Evolutionary conservation across 1,140 invertebrate genomes (phyloP), one percentile per base, ranked within the genome.

Genomic region (Nixonia krombeini): DNA sequence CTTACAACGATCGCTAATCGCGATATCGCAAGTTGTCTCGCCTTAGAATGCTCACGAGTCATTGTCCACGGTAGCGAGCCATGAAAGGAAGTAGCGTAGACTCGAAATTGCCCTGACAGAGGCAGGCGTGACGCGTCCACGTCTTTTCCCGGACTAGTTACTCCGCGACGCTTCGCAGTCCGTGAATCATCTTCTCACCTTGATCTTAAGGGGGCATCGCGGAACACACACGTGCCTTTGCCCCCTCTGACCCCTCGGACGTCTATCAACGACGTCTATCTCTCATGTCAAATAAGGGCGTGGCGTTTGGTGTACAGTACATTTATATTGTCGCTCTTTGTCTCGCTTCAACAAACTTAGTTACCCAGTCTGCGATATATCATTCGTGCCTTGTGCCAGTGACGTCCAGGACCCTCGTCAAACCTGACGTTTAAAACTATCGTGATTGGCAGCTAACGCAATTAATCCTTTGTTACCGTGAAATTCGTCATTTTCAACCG

Each of bases 121-220:
- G 26, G 33, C 28, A n/a, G 4, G 8, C 28, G 21, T 21, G 6
- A 6, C 31, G 13, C 5, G 31, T 12, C 13, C 0, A 6, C 8
- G 40, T 26, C 18, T n/a, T 12, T 18, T 3, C 12, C 9, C 40
- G 13, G 10, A 35, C 21, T 8, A n/a, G 8, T 16, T 25, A 5
- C 7, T 2, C 12, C 40, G 40, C 6, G 12, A 13, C 3, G 10
- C 40, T 25, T 29, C 45, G 15, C 45, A 51, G 25, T 25, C 38
- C 45, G 50, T 71, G 73, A 72, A 72, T 72, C 66, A 74, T 70
- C 46, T 70, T 70, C 61, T 70, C 59, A 69, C 69, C 62, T 70
- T 65, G 64, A 66, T 68, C 56, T 64, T 62, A 59, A 33, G 53
- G 45, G 44, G 37, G 28, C 18, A 57, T 52, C 45, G 45, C 44